phyloP scores from a whole-genome alignment of 2,888 invertebrate genomes.

The Lycaena phlaeas region DNA sequence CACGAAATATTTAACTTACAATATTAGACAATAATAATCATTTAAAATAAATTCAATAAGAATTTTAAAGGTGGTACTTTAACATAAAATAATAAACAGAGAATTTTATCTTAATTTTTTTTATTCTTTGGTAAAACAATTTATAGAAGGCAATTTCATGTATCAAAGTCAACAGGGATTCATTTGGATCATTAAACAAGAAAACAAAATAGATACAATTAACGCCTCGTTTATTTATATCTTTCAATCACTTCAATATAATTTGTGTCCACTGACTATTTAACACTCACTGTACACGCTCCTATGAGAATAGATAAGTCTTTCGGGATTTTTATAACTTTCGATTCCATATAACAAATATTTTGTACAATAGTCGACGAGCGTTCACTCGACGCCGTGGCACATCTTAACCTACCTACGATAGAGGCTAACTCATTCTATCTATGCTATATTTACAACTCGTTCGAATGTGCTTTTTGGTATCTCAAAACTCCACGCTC shows the following conservation, averaged over 20 bases:
- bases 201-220: slow-evolving; percentile 64
- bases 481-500: slow-evolving; percentile 65
- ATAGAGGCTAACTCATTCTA: slow-evolving; percentile 4
- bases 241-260: slow-evolving; percentile 69
- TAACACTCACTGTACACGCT: slow-evolving; percentile 74
- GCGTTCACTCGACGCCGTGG: slow-evolving; percentile 69
- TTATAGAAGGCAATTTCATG: slow-evolving; percentile 7
- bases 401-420: slow-evolving; percentile 43
- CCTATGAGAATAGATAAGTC: slow-evolving; percentile 71
- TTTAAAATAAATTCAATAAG: not conserved
- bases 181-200: slow-evolving; percentile 23
- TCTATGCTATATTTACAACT: slow-evolving; percentile 60
- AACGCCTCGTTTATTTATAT: slow-evolving; percentile 71
- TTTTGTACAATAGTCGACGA: slow-evolving; percentile 72
- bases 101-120: slow-evolving; percentile 2
- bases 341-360: slow-evolving; percentile 68
- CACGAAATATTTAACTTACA: not conserved
- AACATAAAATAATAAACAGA: slow-evolving; percentile 5
- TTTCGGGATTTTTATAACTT: slow-evolving; percentile 63
- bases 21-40: too few species aligned
- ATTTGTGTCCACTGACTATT: slow-evolving; percentile 74
- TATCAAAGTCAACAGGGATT: slow-evolving; percentile 9
- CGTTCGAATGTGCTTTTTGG: slow-evolving; percentile 69
- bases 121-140: slow-evolving; percentile 8
- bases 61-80: not conserved